A percentile compares a stretch with the other conserved stretches of the same genome.
Evolutionary conservation across 2,797 vertebrate species (phyloP).

Genomic region (Arctocebus calabarensis): DNA sequence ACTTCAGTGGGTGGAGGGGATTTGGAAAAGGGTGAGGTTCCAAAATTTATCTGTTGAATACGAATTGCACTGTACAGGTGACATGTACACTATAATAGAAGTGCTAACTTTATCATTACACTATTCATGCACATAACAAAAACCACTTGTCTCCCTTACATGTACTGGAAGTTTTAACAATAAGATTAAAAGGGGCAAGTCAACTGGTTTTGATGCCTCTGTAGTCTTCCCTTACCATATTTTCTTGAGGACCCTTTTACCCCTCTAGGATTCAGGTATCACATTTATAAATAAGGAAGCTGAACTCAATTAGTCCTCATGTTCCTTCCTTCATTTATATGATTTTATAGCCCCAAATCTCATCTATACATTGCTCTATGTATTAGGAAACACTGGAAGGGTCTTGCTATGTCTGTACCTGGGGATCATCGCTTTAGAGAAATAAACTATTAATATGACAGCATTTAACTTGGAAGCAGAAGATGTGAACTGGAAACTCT

Average conservation of each 20-base stretch:
- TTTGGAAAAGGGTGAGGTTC: no score
- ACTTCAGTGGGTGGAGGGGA: no score
- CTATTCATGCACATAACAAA: no score
- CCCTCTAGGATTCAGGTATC: background rate
- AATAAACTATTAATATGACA: background rate
- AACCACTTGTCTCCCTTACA: no score
- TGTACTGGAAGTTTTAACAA: no score
- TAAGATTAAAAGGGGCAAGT: no score
- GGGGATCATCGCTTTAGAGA: background rate
- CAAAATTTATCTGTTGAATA: no score
- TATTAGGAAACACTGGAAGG: background rate
- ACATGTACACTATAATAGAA: no score
- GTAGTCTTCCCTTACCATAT: background rate
- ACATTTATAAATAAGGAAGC: background rate
- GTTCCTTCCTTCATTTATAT: background rate
- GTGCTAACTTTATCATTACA: no score
- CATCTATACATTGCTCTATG: background rate
- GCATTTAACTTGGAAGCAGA: background rate
- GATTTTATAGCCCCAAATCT: background rate
- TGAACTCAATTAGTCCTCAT: background rate
- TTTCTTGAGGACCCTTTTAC: background rate
- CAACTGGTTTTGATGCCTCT: background rate
- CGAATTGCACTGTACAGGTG: no score
- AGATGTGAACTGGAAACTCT: background rate
- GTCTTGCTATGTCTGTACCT: background rate